Conservation (phyloP, 2,888 invertebrate genomes). For the Nomada ruficornis region DNA sequence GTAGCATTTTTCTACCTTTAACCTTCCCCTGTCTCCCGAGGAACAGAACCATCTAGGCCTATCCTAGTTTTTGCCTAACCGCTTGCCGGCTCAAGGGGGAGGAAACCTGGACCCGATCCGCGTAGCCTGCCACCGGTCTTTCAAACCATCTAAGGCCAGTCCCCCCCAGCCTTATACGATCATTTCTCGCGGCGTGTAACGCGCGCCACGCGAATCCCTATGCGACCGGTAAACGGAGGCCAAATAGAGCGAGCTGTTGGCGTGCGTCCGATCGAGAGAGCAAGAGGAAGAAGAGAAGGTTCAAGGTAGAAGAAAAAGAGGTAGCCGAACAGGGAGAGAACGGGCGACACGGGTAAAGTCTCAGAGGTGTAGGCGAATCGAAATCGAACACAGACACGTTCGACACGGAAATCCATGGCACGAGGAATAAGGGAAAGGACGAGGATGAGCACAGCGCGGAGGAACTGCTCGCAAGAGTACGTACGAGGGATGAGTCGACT, state of each 20-base stretch:
- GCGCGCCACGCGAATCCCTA: constrained; percentile 64
- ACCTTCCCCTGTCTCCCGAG: constrained; percentile 48
- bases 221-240: constrained; percentile 37
- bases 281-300: constrained; percentile 35
- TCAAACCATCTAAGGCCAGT: constrained; percentile 79
- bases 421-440: constrained; percentile 10
- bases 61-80: constrained; percentile 81
- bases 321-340: not conserved
- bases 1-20: constrained; percentile 28
- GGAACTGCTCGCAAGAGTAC: not conserved
- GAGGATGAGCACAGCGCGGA: constrained; percentile 18
- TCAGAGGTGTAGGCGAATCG: not conserved
- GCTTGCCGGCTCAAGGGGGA: constrained; percentile 1
- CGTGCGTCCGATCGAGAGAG: constrained; percentile 31
- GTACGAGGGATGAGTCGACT: too few species aligned
- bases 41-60: constrained; percentile 77
- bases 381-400: too few species aligned
- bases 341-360: not conserved
- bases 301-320: constrained; percentile 40
- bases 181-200: constrained; percentile 61
- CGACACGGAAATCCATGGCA: constrained; percentile 27
- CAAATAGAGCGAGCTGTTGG: constrained; percentile 35
- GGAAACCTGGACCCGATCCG: constrained; percentile 58
- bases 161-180: constrained; percentile 74
- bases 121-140: constrained; percentile 66